A percentile compares a stretch with the other conserved stretches of the same genome.
phyloP scores from a whole-genome alignment of 2,888 invertebrate genomes.

The Phortica okadai region DNA sequence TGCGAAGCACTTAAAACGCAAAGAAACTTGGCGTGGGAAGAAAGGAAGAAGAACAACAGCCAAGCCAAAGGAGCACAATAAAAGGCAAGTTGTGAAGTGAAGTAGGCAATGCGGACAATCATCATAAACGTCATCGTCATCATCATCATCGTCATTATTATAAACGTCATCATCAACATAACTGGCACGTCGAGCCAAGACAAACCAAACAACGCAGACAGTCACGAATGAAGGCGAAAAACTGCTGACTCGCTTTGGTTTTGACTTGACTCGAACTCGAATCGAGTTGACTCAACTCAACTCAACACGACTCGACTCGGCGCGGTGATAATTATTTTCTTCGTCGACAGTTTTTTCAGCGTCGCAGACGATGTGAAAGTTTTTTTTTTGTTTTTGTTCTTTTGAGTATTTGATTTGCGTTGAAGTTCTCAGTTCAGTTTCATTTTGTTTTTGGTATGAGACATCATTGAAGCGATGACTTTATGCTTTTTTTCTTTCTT shows the following conservation, averaged over 20 bases:
- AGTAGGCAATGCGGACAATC: slow-evolving; percentile 1
- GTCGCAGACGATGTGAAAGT: not conserved
- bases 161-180: not conserved
- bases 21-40: not conserved
- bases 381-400: not conserved
- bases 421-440: not conserved
- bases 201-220: not conserved
- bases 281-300: not conserved
- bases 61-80: not conserved
- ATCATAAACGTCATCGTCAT: not conserved
- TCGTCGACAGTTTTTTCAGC: slow-evolving; percentile 11
- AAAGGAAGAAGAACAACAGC: not conserved
- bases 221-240: not conserved
- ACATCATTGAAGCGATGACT: not conserved
- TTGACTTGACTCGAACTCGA: not conserved
- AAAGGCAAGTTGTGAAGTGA: not conserved
- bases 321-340: slow-evolving; percentile 24
- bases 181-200: not conserved
- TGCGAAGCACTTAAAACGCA: slow-evolving; percentile 19
- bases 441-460: not conserved
- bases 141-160: not conserved
- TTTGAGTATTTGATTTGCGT: not conserved
- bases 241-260: slow-evolving; percentile 8
- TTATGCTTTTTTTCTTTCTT: not conserved
- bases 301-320: not conserved